Evolutionary conservation across 1,140 invertebrate species (phyloP), one percentile per base, ranked within the genome.

Genomic region (Meloidogyne chitwoodi): DNA sequence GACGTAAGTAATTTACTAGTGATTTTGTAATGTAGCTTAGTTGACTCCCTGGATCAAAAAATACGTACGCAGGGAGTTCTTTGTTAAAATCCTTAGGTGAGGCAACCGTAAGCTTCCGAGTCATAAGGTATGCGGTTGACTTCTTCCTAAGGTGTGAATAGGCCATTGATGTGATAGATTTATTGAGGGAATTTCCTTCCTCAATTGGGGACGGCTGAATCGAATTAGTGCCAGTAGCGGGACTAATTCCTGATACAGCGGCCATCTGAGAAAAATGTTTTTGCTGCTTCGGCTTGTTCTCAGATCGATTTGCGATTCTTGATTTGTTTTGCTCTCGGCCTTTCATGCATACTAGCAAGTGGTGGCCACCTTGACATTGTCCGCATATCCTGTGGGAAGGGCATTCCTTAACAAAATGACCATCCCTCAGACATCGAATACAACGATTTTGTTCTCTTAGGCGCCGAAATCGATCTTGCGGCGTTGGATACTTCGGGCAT

Each of bases 401-500:
- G 38, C 74, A 75, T 22, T 75, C 65, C 2, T 2, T 0, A 27
- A 14, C 0, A 0, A 8, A 19, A 24, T 75, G 74, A 6, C 48
- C 74, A 12, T 27, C 27, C 14, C 16, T 16, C 2, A 75, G 10
- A 26, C 74, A 75, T 16, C 31, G 24, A n/a, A 74, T 1, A 44
- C 74, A 75, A 1, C 74, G 68, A 22, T 61, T 31, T 10, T 75
- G 74, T n/a, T 77, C 74, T 1, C 16, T 41, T 44, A 75, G 2
- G 26, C 74, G 71, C 0, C 26, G 16, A 1, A 68, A 16, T 16
- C 74, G 74, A 19, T 68, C 74, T 19, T 75, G 31, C 26, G 31
- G 48, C 10, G 27, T 66, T 6, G 26, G 34, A 61, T n/a, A 74
- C 3, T 31, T 38, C 27, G 16, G 16, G 68, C 74, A 75, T n/a